A percentile compares a stretch with the other conserved stretches of the same genome.
Evolutionary conservation across 1,140 invertebrate genomes (phyloP).

Genomic region (Panagrolaimus sp.): DNA sequence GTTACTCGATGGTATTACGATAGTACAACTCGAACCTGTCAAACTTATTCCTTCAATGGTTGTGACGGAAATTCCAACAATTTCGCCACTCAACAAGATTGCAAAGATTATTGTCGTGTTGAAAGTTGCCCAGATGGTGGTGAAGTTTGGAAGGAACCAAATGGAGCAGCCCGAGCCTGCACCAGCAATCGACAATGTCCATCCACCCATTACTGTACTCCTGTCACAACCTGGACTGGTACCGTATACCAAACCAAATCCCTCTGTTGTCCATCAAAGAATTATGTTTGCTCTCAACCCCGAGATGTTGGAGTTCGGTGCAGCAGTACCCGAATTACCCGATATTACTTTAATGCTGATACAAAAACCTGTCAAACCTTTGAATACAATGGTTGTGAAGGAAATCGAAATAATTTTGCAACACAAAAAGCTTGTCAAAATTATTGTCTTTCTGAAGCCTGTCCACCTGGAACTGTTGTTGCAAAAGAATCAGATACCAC

Average conservation of each 20-base stretch:
- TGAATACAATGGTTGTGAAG: conserved; percentile 59
- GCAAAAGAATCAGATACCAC: conserved; percentile 51
- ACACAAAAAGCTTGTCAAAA: conserved; percentile 58
- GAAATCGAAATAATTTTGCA: conserved; percentile 59
- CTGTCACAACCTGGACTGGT: conserved; percentile 56
- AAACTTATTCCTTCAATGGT: conserved; percentile 59
- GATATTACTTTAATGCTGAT: conserved; percentile 58
- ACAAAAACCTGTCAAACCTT: conserved; percentile 57
- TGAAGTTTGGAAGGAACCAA: conserved; percentile 58
- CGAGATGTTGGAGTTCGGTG: conserved; percentile 56
- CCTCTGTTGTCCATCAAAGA: conserved; percentile 58
- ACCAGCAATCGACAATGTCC: conserved; percentile 57
- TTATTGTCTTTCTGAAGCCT: conserved; percentile 57
- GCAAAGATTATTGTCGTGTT: conserved; percentile 53
- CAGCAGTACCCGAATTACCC: conserved; percentile 47
- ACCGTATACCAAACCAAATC: conserved; percentile 57
- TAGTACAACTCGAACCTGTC: conserved; percentile 54
- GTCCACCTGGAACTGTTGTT: conserved; percentile 57
- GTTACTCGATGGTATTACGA: conserved; percentile 59
- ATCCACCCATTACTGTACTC: conserved; percentile 57
- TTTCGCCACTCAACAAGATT: conserved; percentile 57
- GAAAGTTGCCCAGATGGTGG: conserved; percentile 58
- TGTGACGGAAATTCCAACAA: conserved; percentile 59
- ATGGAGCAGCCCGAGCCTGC: conserved; percentile 54
- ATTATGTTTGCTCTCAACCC: conserved; percentile 56